These are phyloP conservation scores for Cyprinella venusta DNA, from an alignment of 2,797 vertebrate species.

Conservation along the genomic window DNA sequence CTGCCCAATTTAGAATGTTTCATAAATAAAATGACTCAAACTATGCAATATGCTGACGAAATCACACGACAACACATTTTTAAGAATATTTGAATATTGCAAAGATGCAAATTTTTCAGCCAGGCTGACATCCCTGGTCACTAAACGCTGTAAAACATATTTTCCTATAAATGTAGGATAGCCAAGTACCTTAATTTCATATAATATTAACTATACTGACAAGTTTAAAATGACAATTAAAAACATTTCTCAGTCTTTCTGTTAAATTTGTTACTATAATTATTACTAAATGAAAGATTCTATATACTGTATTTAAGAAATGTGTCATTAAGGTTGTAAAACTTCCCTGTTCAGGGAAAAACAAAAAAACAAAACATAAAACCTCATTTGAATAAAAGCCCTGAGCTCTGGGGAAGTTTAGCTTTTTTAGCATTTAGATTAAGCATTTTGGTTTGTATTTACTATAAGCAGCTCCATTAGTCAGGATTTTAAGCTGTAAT, in stretches of 20 bases:
- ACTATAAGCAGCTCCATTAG: slow-evolving; percentile 6
- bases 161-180: background rate
- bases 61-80: background rate
- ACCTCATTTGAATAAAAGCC: background rate
- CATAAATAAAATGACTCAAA: background rate
- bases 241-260: background rate
- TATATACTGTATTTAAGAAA: background rate
- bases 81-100: background rate
- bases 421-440: slow-evolving; percentile 4
- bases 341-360: background rate
- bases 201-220: background rate
- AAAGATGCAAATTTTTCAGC: background rate
- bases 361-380: background rate
- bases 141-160: background rate
- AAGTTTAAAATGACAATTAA: too few species aligned
- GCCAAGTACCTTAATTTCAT: background rate
- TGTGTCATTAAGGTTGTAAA: background rate
- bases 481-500: slow-evolving; percentile 12
- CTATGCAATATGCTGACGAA: background rate
- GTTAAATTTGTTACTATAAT: background rate
- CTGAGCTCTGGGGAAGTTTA: background rate
- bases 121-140: background rate
- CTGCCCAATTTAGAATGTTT: background rate
- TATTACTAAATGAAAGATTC: background rate
- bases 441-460: slow-evolving; percentile 3